Percentiles rank a stretch among this genome's conserved stretches.
Evolutionary conservation across 2,888 invertebrate genomes (phyloP).

Genomic region (Tromatobia lineatoria): DNA sequence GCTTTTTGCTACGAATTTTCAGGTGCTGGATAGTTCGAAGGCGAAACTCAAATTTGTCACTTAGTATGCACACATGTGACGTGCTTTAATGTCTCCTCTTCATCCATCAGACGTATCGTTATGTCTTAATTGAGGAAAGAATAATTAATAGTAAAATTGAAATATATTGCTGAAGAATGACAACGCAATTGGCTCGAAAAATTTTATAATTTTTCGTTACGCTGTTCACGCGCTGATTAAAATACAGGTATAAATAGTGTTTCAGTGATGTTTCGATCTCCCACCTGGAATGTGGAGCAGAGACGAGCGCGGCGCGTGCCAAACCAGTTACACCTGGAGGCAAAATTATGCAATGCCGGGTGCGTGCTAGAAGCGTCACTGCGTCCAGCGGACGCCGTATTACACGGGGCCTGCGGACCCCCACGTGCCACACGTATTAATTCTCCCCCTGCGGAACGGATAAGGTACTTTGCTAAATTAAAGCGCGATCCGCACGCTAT

Average conservation of each 20-base stretch:
- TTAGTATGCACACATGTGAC: neutral
- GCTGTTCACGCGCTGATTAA: neutral
- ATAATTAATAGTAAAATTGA: no score
- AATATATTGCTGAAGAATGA: neutral
- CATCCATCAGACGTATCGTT: neutral
- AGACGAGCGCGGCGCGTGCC: slow-evolving; percentile 70
- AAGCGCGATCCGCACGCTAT: slow-evolving; percentile 78
- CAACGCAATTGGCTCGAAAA: neutral
- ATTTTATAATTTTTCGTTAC: neutral
- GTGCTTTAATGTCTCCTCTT: neutral
- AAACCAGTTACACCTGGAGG: slow-evolving; percentile 67
- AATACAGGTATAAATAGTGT: neutral
- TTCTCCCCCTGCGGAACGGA: slow-evolving; percentile 74
- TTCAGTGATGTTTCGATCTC: neutral
- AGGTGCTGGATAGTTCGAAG: neutral
- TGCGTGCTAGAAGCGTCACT: slow-evolving; percentile 64
- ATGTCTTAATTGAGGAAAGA: no score
- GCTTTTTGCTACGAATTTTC: slow-evolving; percentile 31
- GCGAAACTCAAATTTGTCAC: neutral
- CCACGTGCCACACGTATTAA: slow-evolving; percentile 42
- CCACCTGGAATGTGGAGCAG: slow-evolving; percentile 64
- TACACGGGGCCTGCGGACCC: slow-evolving; percentile 39
- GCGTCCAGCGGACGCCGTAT: slow-evolving; percentile 20
- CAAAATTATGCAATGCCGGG: slow-evolving; percentile 59
- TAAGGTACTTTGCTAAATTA: slow-evolving; percentile 80